A percentile compares a stretch with the other conserved stretches of the same genome.
Conservation (phyloP, 2,888 invertebrate species). For the Lasius platythorax region DNA sequence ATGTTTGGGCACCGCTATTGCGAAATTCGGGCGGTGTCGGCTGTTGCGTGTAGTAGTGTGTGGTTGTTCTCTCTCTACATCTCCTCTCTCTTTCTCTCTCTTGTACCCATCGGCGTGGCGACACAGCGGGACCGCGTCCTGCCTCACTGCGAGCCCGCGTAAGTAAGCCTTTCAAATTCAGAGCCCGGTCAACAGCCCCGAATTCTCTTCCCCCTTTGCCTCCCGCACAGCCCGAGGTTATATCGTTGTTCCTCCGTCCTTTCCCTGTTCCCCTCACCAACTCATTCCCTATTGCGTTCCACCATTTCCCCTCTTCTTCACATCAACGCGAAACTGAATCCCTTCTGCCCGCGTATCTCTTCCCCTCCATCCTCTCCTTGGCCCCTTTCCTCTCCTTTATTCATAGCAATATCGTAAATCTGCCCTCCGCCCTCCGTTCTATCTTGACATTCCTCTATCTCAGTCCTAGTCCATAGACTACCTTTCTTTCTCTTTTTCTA, state of each 20-base stretch:
- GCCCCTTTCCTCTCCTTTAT: conserved; percentile 22
- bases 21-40: conserved; percentile 67
- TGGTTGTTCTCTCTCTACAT: background rate
- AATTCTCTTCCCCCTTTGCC: conserved; percentile 60
- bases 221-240: background rate
- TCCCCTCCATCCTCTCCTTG: background rate
- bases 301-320: conserved; percentile 9
- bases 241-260: background rate
- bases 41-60: conserved; percentile 57
- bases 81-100: background rate
- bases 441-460: background rate
- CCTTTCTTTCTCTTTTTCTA: background rate
- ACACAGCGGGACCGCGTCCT: conserved; percentile 78
- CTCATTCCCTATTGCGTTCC: conserved; percentile 11
- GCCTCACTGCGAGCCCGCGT: conserved; percentile 84
- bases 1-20: conserved; percentile 70
- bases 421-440: conserved; percentile 45
- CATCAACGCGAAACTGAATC: conserved; percentile 62
- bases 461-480: background rate
- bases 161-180: conserved; percentile 79
- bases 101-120: conserved; percentile 53
- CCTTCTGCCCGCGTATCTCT: conserved; percentile 50
- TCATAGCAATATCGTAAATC: conserved; percentile 68
- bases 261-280: conserved; percentile 9
- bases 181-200: conserved; percentile 82